phyloP scores from a whole-genome alignment of 2,888 invertebrate genomes.

The Drosophila austrosaltans region DNA sequence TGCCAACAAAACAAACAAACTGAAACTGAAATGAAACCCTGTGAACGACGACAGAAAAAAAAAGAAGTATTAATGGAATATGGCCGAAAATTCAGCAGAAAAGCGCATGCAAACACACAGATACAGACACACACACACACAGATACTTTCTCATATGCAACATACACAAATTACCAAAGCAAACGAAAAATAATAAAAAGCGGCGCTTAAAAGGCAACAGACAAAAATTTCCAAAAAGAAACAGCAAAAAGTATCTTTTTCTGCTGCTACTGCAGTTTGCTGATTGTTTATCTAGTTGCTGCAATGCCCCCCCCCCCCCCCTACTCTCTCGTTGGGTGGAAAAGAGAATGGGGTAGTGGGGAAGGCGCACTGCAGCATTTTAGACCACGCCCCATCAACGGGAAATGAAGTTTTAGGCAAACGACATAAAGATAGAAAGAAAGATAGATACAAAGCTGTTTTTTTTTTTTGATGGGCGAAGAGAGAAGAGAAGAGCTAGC shows the following conservation, averaged over 20 bases:
- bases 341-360: neutral
- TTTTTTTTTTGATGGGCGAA: neutral
- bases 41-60: constrained; percentile 12
- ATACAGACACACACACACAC: constrained; percentile 30
- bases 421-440: constrained; percentile 7
- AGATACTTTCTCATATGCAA: constrained; percentile 25
- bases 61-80: constrained; percentile 73
- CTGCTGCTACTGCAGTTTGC: constrained; percentile 69
- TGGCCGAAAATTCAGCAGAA: constrained; percentile 75
- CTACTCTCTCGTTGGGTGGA: neutral
- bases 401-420: constrained; percentile 66
- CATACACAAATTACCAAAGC: constrained; percentile 59
- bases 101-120: constrained; percentile 67
- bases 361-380: constrained; percentile 61
- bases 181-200: constrained; percentile 52
- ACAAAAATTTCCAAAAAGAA: constrained; percentile 60
- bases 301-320: neutral
- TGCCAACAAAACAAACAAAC: constrained; percentile 64
- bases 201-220: constrained; percentile 59
- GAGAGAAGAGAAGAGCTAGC: constrained; percentile 41
- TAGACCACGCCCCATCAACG: constrained; percentile 60
- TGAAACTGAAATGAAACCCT: neutral
- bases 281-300: constrained; percentile 51
- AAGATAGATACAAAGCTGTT: neutral
- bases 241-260: constrained; percentile 49